phyloP scores from a whole-genome alignment of 2,113 vertebrate genomes.

The Phodopus roborovskii region DNA sequence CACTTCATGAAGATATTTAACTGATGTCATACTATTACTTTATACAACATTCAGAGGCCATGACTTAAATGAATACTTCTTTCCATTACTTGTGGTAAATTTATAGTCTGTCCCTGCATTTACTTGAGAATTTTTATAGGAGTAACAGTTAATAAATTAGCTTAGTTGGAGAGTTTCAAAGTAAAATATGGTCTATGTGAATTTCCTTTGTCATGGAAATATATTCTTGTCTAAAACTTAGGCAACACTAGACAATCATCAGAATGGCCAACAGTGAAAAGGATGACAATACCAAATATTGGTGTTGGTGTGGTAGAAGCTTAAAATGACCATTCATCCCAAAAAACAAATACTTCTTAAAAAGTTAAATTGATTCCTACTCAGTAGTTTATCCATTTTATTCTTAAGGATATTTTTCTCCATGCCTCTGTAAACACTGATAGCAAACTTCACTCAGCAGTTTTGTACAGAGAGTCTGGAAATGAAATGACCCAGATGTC shows the following conservation, averaged over 20 bases:
- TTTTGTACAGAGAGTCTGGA: neutral
- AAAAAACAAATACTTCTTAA: neutral
- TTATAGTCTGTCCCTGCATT: neutral
- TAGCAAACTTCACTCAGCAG: neutral
- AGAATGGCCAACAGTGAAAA: neutral
- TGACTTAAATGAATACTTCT: neutral
- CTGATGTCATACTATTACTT: neutral
- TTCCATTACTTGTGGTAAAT: neutral
- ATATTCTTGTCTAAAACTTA: neutral
- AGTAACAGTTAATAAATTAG: neutral
- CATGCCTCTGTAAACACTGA: neutral
- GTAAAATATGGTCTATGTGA: neutral
- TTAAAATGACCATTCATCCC: neutral
- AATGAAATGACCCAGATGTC: neutral
- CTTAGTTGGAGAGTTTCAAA: neutral
- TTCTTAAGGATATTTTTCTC: neutral
- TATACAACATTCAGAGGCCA: neutral
- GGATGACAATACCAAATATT: neutral
- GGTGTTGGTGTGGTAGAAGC: neutral
- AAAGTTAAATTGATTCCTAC: neutral
- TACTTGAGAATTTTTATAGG: neutral
- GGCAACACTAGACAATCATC: neutral
- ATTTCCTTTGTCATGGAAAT: neutral
- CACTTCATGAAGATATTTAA: neutral
- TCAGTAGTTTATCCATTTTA: neutral